Conservation (phyloP, 2,888 invertebrate genomes). For the Ophion slaviceki region DNA sequence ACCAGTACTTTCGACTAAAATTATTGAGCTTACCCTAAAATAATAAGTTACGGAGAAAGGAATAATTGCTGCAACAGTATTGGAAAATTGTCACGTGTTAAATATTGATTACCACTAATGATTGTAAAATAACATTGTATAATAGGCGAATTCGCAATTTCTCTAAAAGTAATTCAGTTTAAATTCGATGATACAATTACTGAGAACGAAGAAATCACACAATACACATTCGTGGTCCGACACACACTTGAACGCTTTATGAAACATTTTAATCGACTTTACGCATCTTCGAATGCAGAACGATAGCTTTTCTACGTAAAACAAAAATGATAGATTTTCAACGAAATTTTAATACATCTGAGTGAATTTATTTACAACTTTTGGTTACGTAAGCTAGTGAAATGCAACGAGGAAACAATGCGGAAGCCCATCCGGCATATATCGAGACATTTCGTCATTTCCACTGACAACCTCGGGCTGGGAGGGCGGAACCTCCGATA, state of each 20-base stretch:
- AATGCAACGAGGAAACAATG: constrained; percentile 11
- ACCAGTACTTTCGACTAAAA: no score
- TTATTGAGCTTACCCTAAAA: no score
- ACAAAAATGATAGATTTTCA: not conserved
- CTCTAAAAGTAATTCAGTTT: not conserved
- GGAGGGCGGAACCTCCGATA: not conserved
- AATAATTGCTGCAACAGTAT: not conserved
- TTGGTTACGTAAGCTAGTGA: not conserved
- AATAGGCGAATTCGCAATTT: not conserved
- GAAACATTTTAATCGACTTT: not conserved
- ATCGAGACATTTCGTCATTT: constrained; percentile 1
- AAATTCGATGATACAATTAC: not conserved
- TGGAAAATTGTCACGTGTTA: not conserved
- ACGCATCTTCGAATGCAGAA: not conserved
- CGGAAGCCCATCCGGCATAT: not conserved
- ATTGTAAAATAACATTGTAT: not conserved
- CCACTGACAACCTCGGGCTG: not conserved
- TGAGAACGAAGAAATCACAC: not conserved
- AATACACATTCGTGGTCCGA: not conserved
- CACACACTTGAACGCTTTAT: not conserved
- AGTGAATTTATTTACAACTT: not conserved
- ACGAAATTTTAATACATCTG: not conserved
- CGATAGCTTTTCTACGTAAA: not conserved
- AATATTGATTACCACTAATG: not conserved
- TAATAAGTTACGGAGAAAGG: not conserved